These are phyloP conservation scores for Eubucco bourcierii DNA, from an alignment of 2,113 vertebrate genomes.

Conservation along the genomic window DNA sequence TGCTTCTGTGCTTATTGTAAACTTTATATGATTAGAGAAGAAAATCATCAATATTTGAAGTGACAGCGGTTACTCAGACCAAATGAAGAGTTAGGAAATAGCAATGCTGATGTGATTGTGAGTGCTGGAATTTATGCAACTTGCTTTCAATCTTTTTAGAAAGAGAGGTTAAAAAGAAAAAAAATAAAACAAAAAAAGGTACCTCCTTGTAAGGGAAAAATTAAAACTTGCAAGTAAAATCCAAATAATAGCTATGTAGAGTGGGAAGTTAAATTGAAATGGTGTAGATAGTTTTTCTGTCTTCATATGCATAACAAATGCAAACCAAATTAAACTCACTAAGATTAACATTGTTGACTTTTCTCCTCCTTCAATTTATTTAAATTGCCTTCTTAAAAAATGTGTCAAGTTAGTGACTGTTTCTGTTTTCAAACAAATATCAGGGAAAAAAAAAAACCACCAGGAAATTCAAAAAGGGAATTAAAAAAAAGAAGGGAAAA, in stretches of 20 bases:
- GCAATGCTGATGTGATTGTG: rapidly evolving
- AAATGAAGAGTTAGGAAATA: neutral
- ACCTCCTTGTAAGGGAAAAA: too few relatives aligned
- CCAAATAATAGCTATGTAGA: rapidly evolving
- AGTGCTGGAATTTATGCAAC: neutral
- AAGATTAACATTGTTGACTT: neutral
- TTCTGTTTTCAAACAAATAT: neutral
- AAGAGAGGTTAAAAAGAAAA: too few relatives aligned
- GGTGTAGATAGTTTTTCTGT: neutral
- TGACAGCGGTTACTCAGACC: neutral
- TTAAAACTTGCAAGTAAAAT: neutral
- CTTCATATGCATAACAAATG: neutral
- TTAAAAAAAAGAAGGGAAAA: neutral
- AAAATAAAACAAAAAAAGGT: too few relatives aligned
- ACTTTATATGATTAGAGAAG: neutral
- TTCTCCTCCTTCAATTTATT: neutral
- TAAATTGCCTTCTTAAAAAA: neutral
- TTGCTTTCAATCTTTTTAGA: neutral
- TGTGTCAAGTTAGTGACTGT: neutral
- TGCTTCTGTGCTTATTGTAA: neutral
- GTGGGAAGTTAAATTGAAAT: neutral
- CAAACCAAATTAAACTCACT: neutral
- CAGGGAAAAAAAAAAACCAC: neutral
- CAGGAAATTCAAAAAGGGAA: neutral
- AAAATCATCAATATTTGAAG: neutral